phyloP scores from a whole-genome alignment of 2,797 vertebrate species.

The Geotrypetes seraphini region DNA sequence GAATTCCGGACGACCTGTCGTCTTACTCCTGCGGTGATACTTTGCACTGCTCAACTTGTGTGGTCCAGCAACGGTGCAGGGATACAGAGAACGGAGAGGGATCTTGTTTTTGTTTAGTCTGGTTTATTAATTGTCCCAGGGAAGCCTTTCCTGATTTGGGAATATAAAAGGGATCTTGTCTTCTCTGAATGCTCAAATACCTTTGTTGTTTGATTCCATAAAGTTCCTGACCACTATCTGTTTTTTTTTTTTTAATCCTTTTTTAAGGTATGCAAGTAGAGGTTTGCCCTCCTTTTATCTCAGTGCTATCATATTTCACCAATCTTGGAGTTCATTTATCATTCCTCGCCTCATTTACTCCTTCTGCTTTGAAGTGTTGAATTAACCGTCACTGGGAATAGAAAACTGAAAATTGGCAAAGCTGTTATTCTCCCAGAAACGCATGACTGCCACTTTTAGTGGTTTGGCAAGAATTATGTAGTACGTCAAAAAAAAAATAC shows the following conservation, averaged over 20 bases:
- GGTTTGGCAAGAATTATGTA: slow-evolving; percentile 18
- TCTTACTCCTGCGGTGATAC: slow-evolving; percentile 41
- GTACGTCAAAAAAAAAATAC: slow-evolving; percentile 10
- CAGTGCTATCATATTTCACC: slow-evolving; percentile 63
- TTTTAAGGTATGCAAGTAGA: slow-evolving; percentile 36
- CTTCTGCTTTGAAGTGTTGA: slow-evolving; percentile 72
- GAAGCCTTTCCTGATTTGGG: slow-evolving; percentile 7
- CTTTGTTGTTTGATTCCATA: slow-evolving; percentile 15
- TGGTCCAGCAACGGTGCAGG: slow-evolving; percentile 26
- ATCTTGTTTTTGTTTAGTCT: not conserved
- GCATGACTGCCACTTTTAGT: slow-evolving; percentile 23
- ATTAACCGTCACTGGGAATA: slow-evolving; percentile 60
- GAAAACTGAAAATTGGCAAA: slow-evolving; percentile 25
- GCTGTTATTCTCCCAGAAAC: slow-evolving; percentile 14
- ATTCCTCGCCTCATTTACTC: slow-evolving; percentile 67
- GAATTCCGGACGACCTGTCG: slow-evolving; percentile 43
- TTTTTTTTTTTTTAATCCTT: slow-evolving; percentile 19
- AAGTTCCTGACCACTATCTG: slow-evolving; percentile 23
- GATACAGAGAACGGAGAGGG: not conserved
- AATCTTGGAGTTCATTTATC: slow-evolving; percentile 66
- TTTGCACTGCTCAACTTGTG: slow-evolving; percentile 33
- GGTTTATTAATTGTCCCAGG: slow-evolving; percentile 14
- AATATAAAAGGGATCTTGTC: slow-evolving; percentile 6
- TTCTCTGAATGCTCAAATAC: not conserved
- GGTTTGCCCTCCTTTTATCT: slow-evolving; percentile 59